phyloP scores from a whole-genome alignment of 1,140 invertebrate species.

The Carposina sasakii region DNA sequence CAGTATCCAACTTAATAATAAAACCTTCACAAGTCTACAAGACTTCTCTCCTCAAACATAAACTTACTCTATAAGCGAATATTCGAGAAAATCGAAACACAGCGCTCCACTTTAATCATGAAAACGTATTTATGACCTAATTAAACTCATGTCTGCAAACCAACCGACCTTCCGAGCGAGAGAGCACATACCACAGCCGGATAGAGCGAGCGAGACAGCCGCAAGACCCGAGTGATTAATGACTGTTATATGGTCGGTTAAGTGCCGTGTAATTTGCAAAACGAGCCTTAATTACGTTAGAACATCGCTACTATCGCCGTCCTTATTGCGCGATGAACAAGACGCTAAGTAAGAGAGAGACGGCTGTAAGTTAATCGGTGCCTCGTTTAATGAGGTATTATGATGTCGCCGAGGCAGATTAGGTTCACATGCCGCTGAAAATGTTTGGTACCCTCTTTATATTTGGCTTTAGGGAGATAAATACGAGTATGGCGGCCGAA shows the following conservation, averaged over 20 bases:
- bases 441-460: constrained; percentile 66
- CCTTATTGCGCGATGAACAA: constrained; percentile 38
- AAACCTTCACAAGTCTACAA: too few relatives aligned
- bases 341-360: constrained; percentile 35
- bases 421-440: constrained; percentile 57
- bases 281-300: constrained; percentile 73
- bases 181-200: constrained; percentile 14
- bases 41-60: too few relatives aligned
- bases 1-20: too few relatives aligned
- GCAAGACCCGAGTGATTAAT: constrained; percentile 67
- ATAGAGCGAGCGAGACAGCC: constrained; percentile 35
- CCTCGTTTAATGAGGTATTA: constrained; percentile 70
- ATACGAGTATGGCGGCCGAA: constrained; percentile 40
- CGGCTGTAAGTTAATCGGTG: constrained; percentile 34
- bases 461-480: constrained; percentile 61
- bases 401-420: constrained; percentile 64
- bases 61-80: constrained; percentile 30
- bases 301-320: constrained; percentile 59
- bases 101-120: constrained; percentile 50
- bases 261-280: constrained; percentile 75
- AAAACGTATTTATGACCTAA: constrained; percentile 73
- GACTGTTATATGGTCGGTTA: constrained; percentile 74
- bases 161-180: constrained; percentile 24
- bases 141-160: constrained; percentile 60
- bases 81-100: constrained; percentile 27